Evolutionary conservation across 92 coral and sea anemone genomes (phyloP), one percentile per base, ranked within the genome.

Genomic region (Phenganax marumi): DNA sequence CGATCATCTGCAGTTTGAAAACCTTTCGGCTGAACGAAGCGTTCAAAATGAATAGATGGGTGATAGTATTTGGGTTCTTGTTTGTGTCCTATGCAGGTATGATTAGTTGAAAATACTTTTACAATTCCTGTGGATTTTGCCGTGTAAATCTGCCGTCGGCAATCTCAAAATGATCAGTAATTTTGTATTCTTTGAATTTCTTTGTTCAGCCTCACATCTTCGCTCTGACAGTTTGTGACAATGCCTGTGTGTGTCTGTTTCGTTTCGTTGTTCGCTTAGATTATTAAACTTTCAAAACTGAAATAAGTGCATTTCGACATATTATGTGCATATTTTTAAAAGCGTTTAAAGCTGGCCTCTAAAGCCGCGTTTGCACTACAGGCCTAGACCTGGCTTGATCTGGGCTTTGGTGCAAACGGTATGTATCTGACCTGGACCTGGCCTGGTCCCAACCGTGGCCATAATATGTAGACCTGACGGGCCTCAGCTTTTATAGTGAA

Each of bases 31-130:
- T 50, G 49, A 18, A 3, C 0, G 63, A 74, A 51, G 46, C 46
- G 18, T 53, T 50, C 23, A 74, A 10, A 53, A 74, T 74, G 63
- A 53, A 52, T 53, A 55, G 47, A 52, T 17, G 52, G 53, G 0
- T 23, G 63, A 52, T 74, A 50, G 12, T 74, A 33, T 48, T 74
- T 52, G 52, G 19, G 63, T 74, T 22, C 17, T 46, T 52, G 60
- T 52, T 52, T 63, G 53, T 74, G 53, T 74, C 79, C 33, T 50
- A 52, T 46, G 79, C 79, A 74, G 79, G 79, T 74, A 74, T 74
- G 79, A 19, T 74, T 53, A 74, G 51, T 52, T 26, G 6, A 3
- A 22, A n/a, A 18, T 49, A 16, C 12, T 69, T 39, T 46, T 21
- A 17, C 58, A 72, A 48, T 13, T 50, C 77, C 47, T 72, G 77